Evolutionary conservation across 2,797 vertebrate genomes (phyloP), one percentile per base, ranked within the genome.

Genomic region (Poeciliopsis gracilis): DNA sequence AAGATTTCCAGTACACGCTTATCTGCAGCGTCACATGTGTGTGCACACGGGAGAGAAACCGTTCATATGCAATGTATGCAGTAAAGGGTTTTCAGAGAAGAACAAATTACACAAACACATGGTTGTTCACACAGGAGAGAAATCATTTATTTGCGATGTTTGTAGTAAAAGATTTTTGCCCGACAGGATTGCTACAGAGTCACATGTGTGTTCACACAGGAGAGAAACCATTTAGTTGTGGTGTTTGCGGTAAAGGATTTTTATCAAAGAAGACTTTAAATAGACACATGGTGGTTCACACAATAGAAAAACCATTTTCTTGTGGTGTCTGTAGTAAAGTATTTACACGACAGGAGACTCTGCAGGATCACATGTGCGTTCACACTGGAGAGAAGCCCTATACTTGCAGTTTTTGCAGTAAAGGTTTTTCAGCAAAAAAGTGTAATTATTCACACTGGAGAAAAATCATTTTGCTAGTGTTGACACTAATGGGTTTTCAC

Each of bases 191-290:
- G 59, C 7, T 71, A 16, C 43, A 28, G 69, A 71, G 41, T n/a
- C 69, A 71, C 69, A 71, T 71, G 69, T n/a, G n/a, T 30, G 69
- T 45, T 30, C 69, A 71, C 69, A 45, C 43, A 4, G n/a, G 41
- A 18, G 69, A 61, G 57, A 61, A 61, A 15, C 57, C 57, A 16
- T 61, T 61, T 16, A 61, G 28, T 16, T 61, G 57, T 33, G 15
- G n/a, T 18, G 2, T 61, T 33, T 61, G 57, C 3, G 33, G 28
- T 23, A 61, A 61, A 61, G 57, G 28, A 30, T 61, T 61, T 61
- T 7, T 61, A 61, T 61, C 57, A 30, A 61, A 16, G 23, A 46
- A 71, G 45, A n/a, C 69, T 71, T 18, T 71, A 3, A 45, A 71
- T 45, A 71, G 69, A 45, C 69, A 71, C 43, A 46, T 18, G 43